Evolutionary conservation across 37 sponge, comb jelly and placozoan species (phyloP), one percentile per base, ranked within the genome.

Genomic region (Oscarella lobularis): DNA sequence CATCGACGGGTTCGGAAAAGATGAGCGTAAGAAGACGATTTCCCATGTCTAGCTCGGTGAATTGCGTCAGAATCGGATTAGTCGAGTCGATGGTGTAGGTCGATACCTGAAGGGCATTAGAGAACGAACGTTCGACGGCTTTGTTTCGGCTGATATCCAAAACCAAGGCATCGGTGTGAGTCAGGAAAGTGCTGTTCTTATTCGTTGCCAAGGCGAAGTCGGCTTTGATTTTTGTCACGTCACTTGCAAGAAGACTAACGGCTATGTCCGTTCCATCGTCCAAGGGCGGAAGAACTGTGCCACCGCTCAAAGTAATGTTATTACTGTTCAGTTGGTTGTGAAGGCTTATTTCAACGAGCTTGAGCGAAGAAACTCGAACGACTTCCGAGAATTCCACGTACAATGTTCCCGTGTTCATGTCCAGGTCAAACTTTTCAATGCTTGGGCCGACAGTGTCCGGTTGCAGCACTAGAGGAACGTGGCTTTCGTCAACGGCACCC

Each of bases 321-420:
- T 67, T 41, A 37, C 83, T 82, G 76, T 91, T 91, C 27, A 37
- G n/a, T 33, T 78, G 75, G 74, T 85, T 81, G 31, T 83, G 86
- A 39, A 91, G 39, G 0, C 88, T 83, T 66, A 91, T 87, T 39
- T 65, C 73, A 3, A 73, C 38, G 1, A 83, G 70, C 37, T 76
- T 36, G 40, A 94, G 89, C 9, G 66, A 37, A 27, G 80, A 79
- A 38, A 72, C 78, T 30, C 83, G 81, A 1, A 94, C 86, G 6
- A 87, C 85, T 55, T 94, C 95, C 72, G 80, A 76, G 54, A 94
- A 94, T 38, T 76, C 82, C 55, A 94, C 77, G 37, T 76, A 85
- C 35, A 94, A 80, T 40, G 48, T 81, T 9, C 82, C 78, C 39
- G 39, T 78, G 20, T 78, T 87, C 67, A 94, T 76, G 71, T 94